Evolutionary conservation across 2,797 vertebrate species (phyloP).

Genomic region (Gadopsis marmoratus): DNA sequence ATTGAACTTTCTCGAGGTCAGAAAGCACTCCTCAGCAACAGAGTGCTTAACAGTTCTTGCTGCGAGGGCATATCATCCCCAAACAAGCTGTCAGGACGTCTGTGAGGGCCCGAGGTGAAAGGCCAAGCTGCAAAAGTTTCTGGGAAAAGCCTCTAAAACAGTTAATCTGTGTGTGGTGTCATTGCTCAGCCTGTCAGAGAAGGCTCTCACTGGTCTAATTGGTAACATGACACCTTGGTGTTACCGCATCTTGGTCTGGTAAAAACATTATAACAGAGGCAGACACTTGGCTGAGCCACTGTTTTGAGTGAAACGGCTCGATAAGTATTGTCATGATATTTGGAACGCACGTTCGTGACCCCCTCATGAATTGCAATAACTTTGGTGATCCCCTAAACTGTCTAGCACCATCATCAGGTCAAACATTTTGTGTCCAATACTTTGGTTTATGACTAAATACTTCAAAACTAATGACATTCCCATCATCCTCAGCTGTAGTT

Average conservation of each 20-base stretch:
- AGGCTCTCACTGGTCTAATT: constrained; percentile 73
- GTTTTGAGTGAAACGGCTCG: background rate
- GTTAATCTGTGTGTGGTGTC: constrained; percentile 73
- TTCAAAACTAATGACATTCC: background rate
- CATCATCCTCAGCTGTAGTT: background rate
- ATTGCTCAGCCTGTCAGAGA: constrained; percentile 63
- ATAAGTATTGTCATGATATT: background rate
- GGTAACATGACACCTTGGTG: constrained; percentile 76
- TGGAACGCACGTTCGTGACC: background rate
- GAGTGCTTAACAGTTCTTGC: constrained; percentile 13
- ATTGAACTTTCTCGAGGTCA: background rate
- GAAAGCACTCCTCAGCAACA: constrained; percentile 35
- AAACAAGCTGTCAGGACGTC: constrained; percentile 63
- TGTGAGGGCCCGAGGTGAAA: constrained; percentile 67
- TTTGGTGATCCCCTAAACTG: background rate
- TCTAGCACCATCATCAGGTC: background rate
- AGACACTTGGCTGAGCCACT: constrained; percentile 45
- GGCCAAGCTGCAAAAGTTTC: constrained; percentile 75
- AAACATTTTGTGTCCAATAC: background rate
- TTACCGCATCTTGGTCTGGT: constrained; percentile 73
- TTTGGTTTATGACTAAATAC: background rate
- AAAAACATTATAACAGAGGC: constrained; percentile 70
- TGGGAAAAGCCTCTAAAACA: constrained; percentile 76
- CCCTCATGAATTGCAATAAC: background rate
- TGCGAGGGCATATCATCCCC: constrained; percentile 40